Evolutionary conservation across 1,140 invertebrate species (phyloP), one percentile per base, ranked within the genome.

Genomic region (Asbolus verrucosus): DNA sequence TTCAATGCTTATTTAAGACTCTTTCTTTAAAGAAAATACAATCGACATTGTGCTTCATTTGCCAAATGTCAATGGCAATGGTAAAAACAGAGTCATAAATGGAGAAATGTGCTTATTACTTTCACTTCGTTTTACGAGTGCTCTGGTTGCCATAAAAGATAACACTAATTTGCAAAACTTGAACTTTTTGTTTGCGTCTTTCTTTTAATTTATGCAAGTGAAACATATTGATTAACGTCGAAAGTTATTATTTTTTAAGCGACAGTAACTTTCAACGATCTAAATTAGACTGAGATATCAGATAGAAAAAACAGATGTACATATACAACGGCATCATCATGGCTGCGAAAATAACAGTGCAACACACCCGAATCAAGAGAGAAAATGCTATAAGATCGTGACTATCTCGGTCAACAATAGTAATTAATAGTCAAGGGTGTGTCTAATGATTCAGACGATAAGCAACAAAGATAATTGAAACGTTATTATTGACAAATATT

Each of bases 381-480:
- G 46, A 54, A 54, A 54, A 54, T 54, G 46, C 46, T 11, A 27
- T 21, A 27, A 27, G 18, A 54, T 54, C 46, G 46, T 54, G 46
- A 54, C 19, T 54, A 54, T 54, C 46, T 54, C 46, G 46, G 46
- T 21, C 46, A 54, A 54, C 46, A 54, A 54, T 54, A 27, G 27
- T 54, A 27, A 54, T 54, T 54, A 54, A 54, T 54, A 54, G 46
- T 54, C 19, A 27, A 54, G 27, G 46, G 46, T 54, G 46, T 54
- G 46, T 54, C 46, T 54, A 27, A 54, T 54, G 21, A 54, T 54
- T 54, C 46, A 14, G 27, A 54, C 24, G 24, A 54, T 14, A 27
- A 19, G 21, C 21, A 27, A 27, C 46, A 27, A 27, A 54, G 46
- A 54, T 54, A n/a, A n/a, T n/a, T n/a, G n/a, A n/a, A n/a, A n/a